Evolutionary conservation across 2,113 vertebrate species (phyloP).

Genomic region (Anthoscopus minutus): DNA sequence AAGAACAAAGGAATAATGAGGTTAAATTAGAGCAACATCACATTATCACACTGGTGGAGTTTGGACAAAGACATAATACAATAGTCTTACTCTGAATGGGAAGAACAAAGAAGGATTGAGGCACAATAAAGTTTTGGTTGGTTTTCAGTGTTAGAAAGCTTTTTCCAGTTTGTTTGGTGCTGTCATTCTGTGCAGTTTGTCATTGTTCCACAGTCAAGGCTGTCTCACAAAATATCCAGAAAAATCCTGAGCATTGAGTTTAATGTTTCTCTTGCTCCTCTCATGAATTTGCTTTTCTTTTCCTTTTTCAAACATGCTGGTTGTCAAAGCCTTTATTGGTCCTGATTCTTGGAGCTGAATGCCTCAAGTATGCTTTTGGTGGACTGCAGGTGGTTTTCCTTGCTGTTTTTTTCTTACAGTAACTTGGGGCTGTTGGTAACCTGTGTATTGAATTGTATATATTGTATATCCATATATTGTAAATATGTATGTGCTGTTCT

Average conservation of each 20-base stretch:
- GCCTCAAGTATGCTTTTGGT: constrained; percentile 23
- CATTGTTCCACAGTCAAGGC: background rate
- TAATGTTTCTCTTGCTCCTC: background rate
- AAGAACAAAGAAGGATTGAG: background rate
- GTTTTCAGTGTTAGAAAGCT: background rate
- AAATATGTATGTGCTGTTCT: background rate
- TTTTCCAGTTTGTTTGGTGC: background rate
- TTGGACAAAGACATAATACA: constrained; percentile 1
- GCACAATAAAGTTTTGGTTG: background rate
- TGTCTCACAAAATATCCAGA: background rate
- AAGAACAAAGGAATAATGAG: constrained; percentile 66
- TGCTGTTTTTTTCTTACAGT: background rate
- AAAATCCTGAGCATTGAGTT: background rate
- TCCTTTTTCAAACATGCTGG: background rate
- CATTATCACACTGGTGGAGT: constrained; percentile 31
- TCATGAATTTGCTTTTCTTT: background rate
- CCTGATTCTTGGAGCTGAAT: background rate
- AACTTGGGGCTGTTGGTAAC: background rate
- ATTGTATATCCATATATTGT: no score
- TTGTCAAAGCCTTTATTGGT: background rate
- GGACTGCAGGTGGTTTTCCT: background rate
- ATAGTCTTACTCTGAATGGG: background rate
- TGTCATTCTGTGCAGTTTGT: background rate
- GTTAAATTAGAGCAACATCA: constrained; percentile 60
- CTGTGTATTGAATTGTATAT: background rate